Base-by-base conservation (phyloP, 2,888 invertebrate species). In the Liodrosophila aerea region DNA sequence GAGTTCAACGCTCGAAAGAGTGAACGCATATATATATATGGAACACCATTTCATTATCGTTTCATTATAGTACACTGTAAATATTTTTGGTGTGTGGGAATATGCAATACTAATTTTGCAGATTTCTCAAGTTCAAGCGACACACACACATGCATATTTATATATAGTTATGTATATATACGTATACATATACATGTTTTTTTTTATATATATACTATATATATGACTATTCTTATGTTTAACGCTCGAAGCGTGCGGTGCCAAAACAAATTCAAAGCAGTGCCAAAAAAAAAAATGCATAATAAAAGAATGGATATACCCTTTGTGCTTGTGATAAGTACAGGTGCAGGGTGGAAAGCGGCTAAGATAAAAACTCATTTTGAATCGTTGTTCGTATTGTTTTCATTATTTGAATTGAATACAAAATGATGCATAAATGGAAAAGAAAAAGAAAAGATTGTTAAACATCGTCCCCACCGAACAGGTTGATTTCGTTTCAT, bases 381-480 rank as follows among this genome's bases (percentile, higher is more conserved):
- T 52, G 3, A 47, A 52, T 47, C 56, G 39, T 41, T 47, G 44
- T 56, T 13, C 39, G 5, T 36, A 36, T 34, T 39, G 2, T 39
- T 39, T 50, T 31, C 27, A 16, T 11, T 36, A 43, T 41, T 44
- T 54, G 43, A 30, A 49, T 15, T n/a, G n/a, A n/a, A n/a, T n/a
- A n/a, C n/a, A n/a, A 27, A 39, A 12, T 43, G 8, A 13, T 45
- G 50, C 45, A 30, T 9, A 33, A 47, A 39, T 33, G 12, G 31
- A 40, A 29, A 56, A 45, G 9, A 4, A 8, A 16, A 27, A 27
- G 36, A 29, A 64, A 47, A n/a, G 44, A 47, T 65, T 68, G 63
- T 85, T 74, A 71, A 76, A 82, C 78, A 78, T 75, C 78, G 76
- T 75, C 85, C 86, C 87, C 86, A 87, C 86, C 86, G 86, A 86